Evolutionary conservation across 2,888 invertebrate genomes (phyloP), one percentile per base, ranked within the genome.

Genomic region (Lordiphosa fenestrarum): DNA sequence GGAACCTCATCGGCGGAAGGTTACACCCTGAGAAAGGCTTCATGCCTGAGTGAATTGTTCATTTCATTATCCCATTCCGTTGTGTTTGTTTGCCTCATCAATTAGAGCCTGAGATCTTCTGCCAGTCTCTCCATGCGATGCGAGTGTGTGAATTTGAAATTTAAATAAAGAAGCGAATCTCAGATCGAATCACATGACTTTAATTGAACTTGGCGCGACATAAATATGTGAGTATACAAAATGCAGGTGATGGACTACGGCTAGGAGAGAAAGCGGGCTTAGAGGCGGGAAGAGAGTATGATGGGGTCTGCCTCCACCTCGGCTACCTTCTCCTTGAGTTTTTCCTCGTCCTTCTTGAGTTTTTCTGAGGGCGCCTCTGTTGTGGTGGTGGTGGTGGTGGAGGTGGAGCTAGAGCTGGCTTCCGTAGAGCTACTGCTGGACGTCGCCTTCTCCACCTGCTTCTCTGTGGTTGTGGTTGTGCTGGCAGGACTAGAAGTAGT

Each of bases 241-340:
- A 51, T 55, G 61, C 19, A 30, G 40, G 59, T 53, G 52, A 39
- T 54, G 51, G 59, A 30, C 50, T 75, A 63, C 52, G 55, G 49
- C 72, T 75, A 75, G 51, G 47, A 39, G 37, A 30, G 19, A 42
- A 13, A 33, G 2, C 40, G 37, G 12, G 44, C 30, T 76, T 84
- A 89, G 47, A 89, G 85, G 36, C 89, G 84, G 6, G 89, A 81
- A 23, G 88, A 87, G 6, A 89, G 74, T 55, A 89, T 89, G 7
- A 89, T 70, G n/a, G 89, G 89, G 21, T 88, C 88, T 21, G 89
- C 89, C 70, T 89, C 88, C 33, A 89, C 87, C 67, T 89, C 89
- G 21, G 88, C 89, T 3, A 88, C 81, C 74, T 88, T 88, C 50
- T 87, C 87, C 66, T 88, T 88, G 1, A 89, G 74, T 57, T 88